A percentile compares a stretch with the other conserved stretches of the same genome.
These are phyloP conservation scores for Deroplatys truncata DNA, from an alignment of 2,888 invertebrate genomes.

Conservation along the genomic window DNA sequence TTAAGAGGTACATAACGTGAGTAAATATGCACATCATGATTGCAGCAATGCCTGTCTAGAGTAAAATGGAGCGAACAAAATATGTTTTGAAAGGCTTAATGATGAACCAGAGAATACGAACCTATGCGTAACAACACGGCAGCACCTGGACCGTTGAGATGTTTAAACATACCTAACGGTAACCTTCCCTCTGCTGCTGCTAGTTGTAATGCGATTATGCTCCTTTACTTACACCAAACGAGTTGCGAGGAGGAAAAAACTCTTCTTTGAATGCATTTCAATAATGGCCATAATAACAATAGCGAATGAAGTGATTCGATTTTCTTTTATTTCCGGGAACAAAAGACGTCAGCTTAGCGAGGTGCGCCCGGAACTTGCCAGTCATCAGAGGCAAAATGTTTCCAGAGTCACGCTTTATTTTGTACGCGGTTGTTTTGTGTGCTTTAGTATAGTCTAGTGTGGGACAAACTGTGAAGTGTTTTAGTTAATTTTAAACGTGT, in stretches of 20 bases:
- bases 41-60: not conserved
- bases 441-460: not conserved
- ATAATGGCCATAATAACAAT: not conserved
- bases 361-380: not conserved
- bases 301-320: constrained; percentile 1
- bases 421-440: not conserved
- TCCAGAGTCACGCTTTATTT: not conserved
- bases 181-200: not conserved
- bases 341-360: not conserved
- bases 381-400: not conserved
- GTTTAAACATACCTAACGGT: not conserved
- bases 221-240: not conserved
- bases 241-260: not conserved
- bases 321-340: constrained; percentile 15
- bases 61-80: not conserved
- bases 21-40: not conserved
- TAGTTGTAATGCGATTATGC: not conserved
- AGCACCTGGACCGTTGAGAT: not conserved
- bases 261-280: not conserved
- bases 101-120: not conserved
- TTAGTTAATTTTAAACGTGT: not conserved
- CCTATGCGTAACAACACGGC: not conserved
- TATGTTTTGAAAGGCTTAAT: not conserved
- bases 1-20: not conserved
- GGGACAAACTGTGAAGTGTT: not conserved